Evolutionary conservation across 2,113 vertebrate species (phyloP).

Genomic region (Platysternon megacephalum): DNA sequence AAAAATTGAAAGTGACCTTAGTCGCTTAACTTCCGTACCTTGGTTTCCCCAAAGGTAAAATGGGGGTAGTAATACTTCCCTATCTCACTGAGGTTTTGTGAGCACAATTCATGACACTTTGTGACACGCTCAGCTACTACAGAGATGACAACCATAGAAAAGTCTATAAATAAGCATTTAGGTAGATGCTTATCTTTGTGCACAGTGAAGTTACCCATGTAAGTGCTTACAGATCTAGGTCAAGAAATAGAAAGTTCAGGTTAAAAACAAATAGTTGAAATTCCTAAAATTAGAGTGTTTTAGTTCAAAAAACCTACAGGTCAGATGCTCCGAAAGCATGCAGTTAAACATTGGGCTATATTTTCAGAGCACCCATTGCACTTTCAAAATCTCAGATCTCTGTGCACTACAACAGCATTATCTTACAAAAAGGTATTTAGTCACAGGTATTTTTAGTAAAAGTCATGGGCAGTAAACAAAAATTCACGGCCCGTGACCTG

Average conservation of each 20-base stretch:
- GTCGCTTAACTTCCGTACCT: slow-evolving; percentile 27
- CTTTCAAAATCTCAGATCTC: background rate
- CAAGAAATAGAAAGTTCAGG: background rate
- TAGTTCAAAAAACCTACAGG: background rate
- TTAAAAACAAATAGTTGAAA: background rate
- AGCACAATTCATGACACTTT: slow-evolving; percentile 66
- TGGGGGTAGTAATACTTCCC: slow-evolving; percentile 48
- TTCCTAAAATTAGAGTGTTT: background rate
- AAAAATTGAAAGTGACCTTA: background rate
- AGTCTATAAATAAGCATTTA: slow-evolving; percentile 17
- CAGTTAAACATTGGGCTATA: background rate
- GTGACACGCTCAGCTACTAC: background rate
- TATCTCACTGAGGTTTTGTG: slow-evolving; percentile 42
- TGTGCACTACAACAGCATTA: background rate
- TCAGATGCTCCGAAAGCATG: background rate
- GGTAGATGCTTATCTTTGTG: slow-evolving; percentile 1
- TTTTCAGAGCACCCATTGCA: background rate
- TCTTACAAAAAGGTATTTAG: background rate
- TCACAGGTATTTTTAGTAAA: too few species aligned
- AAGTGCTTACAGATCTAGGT: background rate
- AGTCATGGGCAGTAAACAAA: too few species aligned
- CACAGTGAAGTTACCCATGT: background rate
- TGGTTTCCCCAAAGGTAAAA: slow-evolving; percentile 41
- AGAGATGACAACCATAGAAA: slow-evolving; percentile 40
- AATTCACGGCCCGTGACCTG: too few species aligned